Evolutionary conservation across 2,888 invertebrate species (phyloP), one percentile per base, ranked within the genome.

Genomic region (Megaustenia siamemsis): DNA sequence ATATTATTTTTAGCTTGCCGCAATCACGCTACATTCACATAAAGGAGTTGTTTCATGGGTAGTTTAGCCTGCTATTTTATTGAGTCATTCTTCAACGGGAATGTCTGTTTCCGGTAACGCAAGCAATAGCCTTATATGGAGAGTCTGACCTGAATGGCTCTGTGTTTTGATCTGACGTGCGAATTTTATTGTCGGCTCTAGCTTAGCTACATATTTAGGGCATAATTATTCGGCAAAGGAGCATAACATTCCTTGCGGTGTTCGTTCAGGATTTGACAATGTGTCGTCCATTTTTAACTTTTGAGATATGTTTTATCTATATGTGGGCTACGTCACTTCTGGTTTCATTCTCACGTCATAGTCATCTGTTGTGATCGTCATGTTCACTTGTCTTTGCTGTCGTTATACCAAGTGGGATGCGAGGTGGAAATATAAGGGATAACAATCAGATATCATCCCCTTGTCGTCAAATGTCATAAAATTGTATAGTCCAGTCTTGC

Each of bases 81-180:
- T 82, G 60, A 63, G 73, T 82, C 75, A 75, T 53, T 69, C 71
- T 69, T 73, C 28, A 28, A 35, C 18, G 73, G 56, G 82, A 82
- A 73, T 73, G 18, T 75, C 82, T 82, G 82, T 82, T 82, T 82
- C 82, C 82, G 82, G 75, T 82, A 82, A 45, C 56, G 10, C 73
- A 45, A 60, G 32, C 43, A 73, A 69, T 82, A 60, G 18, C 82
- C 82, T 75, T 82, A 82, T 82, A 82, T 73, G 82, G 82, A 45
- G 49, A 81, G 66, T 69, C 77, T 60, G 60, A 38, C 60, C 56
- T 77, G n/a, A 60, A 77, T 60, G 56, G 60, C 77, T 60, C 56
- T 40, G 77, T 56, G 77, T 60, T 56, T 77, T 77, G 56, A 60
- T 77, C 60, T 32, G 77, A 77, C 60, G 77, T 77, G 77, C 77